Evolutionary conservation across 2,888 invertebrate genomes (phyloP).

Genomic region (Oscheius sp.): DNA sequence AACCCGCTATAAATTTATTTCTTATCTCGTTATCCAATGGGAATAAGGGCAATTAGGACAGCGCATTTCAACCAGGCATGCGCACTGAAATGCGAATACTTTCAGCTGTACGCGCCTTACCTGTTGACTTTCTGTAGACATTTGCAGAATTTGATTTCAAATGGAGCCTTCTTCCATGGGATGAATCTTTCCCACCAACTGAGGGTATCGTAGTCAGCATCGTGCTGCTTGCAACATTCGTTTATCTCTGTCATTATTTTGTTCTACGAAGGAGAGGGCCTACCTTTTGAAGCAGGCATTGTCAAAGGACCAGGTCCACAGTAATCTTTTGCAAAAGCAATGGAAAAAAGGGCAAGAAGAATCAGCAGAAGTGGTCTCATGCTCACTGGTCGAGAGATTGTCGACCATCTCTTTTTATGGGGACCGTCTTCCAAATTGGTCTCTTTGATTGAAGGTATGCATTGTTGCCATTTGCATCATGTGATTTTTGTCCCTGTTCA

Average conservation of each 20-base stretch:
- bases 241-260: background rate
- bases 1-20: background rate
- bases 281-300: background rate
- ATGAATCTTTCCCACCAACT: background rate
- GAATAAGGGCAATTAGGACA: background rate
- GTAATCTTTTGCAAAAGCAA: background rate
- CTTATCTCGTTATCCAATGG: background rate
- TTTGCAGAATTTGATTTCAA: slow-evolving; percentile 1
- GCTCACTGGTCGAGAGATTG: too few relatives aligned
- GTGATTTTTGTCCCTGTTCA: too few relatives aligned
- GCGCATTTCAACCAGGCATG: slow-evolving; percentile 10
- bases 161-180: background rate
- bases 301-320: background rate
- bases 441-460: too few relatives aligned
- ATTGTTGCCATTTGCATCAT: too few relatives aligned
- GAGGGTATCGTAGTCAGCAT: background rate
- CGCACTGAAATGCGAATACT: background rate
- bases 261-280: too few relatives aligned
- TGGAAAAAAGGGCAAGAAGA: background rate
- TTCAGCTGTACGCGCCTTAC: background rate
- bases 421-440: too few relatives aligned
- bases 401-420: too few relatives aligned
- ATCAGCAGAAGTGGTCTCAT: background rate
- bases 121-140: background rate
- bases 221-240: slow-evolving; percentile 11